phyloP scores from a whole-genome alignment of 1,140 invertebrate genomes.

The Tetramorium parvispinum region DNA sequence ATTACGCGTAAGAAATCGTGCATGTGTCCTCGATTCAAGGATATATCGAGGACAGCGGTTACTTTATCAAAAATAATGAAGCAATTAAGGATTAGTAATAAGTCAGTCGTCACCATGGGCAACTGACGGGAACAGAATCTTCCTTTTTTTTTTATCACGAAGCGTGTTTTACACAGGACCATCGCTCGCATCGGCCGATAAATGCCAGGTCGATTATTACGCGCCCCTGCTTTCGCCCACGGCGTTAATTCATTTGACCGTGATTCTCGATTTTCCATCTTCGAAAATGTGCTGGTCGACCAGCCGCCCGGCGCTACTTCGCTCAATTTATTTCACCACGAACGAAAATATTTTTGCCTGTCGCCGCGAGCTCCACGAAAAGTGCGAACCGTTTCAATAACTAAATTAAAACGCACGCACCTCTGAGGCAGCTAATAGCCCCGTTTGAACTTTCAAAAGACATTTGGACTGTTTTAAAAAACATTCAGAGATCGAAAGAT shows the following conservation, averaged over 20 bases:
- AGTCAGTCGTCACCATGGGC: conserved; percentile 36
- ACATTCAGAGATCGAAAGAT: background rate
- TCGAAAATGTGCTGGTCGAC: conserved; percentile 8
- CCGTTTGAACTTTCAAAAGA: background rate
- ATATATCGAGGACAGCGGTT: background rate
- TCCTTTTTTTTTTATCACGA: background rate
- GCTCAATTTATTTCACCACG: background rate
- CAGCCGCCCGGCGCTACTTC: background rate
- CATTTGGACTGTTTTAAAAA: background rate
- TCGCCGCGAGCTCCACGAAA: conserved; percentile 38
- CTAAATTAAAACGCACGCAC: conserved; percentile 23
- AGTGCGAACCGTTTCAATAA: conserved; percentile 21
- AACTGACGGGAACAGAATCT: background rate
- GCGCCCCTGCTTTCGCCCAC: conserved; percentile 21
- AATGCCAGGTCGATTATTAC: conserved; percentile 54
- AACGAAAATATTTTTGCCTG: conserved; percentile 41
- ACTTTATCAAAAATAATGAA: conserved; percentile 22
- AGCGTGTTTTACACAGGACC: background rate
- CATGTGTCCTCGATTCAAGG: background rate
- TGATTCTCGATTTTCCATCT: conserved; percentile 25
- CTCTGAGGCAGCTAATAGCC: background rate
- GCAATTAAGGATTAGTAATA: conserved; percentile 41
- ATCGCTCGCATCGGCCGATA: conserved; percentile 27
- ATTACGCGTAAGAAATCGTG: background rate
- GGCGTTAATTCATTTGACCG: conserved; percentile 28